Percentiles rank a stretch among this genome's conserved stretches.
phyloP scores from a whole-genome alignment of 2,888 invertebrate genomes.

The Pelosia muscerda region DNA sequence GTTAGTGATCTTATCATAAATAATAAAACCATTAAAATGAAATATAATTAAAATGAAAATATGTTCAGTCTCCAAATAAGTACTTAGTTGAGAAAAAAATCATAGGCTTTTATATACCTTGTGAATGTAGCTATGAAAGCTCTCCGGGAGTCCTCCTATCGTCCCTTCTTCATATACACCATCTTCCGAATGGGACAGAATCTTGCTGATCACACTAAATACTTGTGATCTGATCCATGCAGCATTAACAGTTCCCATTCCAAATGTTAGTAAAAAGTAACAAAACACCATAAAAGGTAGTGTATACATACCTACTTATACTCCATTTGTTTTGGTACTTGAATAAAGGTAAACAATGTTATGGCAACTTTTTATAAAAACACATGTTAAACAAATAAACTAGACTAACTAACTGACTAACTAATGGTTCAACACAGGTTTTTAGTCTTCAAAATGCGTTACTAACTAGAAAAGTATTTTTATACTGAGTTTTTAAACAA shows the following conservation, averaged over 20 bases:
- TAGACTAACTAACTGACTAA: too few species aligned
- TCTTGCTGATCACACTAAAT: constrained; percentile 98
- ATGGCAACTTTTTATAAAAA: too few species aligned
- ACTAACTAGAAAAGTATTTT: too few species aligned
- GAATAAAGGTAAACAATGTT: too few species aligned
- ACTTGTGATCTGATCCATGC: constrained; percentile 91
- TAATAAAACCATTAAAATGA: neutral
- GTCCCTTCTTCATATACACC: constrained; percentile 82
- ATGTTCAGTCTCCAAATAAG: neutral
- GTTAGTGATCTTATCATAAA: too few species aligned
- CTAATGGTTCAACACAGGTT: too few species aligned
- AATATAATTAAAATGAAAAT: neutral
- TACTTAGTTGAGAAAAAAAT: neutral
- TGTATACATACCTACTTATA: too few species aligned
- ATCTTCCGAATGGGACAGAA: constrained; percentile 96
- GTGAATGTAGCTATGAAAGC: constrained; percentile 70
- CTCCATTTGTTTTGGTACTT: too few species aligned
- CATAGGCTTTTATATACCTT: constrained; percentile 59
- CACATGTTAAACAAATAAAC: too few species aligned
- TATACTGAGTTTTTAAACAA: too few species aligned
- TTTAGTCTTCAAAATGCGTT: too few species aligned
- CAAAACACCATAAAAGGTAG: neutral
- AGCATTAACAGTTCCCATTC: constrained; percentile 63
- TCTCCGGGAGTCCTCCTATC: constrained; percentile 73
- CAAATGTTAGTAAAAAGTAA: constrained; percentile 9